Conservation (phyloP, 1,140 invertebrate species). For the Adoxophyes honmai region DNA sequence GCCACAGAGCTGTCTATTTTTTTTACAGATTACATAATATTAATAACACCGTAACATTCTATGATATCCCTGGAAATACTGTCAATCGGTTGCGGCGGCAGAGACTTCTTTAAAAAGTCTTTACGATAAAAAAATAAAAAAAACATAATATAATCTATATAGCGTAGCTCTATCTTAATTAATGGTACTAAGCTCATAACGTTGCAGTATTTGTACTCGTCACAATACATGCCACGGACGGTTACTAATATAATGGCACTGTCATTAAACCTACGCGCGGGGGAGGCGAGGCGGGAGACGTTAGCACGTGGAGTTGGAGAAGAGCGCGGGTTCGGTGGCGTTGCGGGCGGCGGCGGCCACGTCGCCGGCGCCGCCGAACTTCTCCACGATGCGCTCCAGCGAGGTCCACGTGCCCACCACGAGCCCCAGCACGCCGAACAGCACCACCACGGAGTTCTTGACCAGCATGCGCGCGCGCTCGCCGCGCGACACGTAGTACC, state of each 20-base stretch:
- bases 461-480: constrained; percentile 74
- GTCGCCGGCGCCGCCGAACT: constrained; percentile 56
- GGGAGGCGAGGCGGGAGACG: not conserved
- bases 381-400: constrained; percentile 79
- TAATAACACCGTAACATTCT: not conserved
- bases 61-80: constrained; percentile 6
- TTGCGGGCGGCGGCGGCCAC: constrained; percentile 21
- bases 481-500: constrained; percentile 76
- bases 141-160: not conserved
- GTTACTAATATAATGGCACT: constrained; percentile 18
- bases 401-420: constrained; percentile 85
- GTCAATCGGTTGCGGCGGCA: constrained; percentile 6
- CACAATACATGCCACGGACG: constrained; percentile 7
- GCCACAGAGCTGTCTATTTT: not conserved
- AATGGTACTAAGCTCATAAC: constrained; percentile 9
- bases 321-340: constrained; percentile 17
- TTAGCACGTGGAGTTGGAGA: not conserved
- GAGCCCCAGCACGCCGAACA: constrained; percentile 83
- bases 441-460: constrained; percentile 85
- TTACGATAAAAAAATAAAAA: constrained; percentile 12
- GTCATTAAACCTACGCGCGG: constrained; percentile 6
- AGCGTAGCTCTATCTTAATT: constrained; percentile 7
- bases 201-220: constrained; percentile 9
- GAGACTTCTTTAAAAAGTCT: not conserved
- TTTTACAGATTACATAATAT: not conserved